Evolutionary conservation across 2,888 invertebrate species (phyloP).

Genomic region (Nectonema munidae): DNA sequence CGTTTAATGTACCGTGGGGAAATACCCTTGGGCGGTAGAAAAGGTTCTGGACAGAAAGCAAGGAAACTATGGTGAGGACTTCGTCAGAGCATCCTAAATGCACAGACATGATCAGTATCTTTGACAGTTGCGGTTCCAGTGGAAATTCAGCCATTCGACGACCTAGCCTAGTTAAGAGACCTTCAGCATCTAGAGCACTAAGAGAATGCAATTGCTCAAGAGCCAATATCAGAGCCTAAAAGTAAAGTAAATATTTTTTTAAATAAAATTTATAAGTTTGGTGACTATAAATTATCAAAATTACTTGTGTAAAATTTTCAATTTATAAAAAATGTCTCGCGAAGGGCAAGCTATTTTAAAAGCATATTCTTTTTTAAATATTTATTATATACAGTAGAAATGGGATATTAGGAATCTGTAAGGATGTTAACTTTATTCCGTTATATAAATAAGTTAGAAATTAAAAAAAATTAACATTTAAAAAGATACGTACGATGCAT

Average conservation of each 20-base stretch:
- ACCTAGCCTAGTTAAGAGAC: constrained; percentile 30
- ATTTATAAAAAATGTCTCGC: too few species aligned
- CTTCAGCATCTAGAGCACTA: constrained; percentile 55
- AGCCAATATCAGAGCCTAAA: constrained; percentile 59
- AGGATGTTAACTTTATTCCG: too few species aligned
- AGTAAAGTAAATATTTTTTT: constrained; percentile 13
- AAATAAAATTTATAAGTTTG: too few species aligned
- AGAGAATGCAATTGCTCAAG: constrained; percentile 78
- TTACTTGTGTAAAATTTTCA: too few species aligned
- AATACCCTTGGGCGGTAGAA: constrained; percentile 39
- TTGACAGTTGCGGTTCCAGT: constrained; percentile 75
- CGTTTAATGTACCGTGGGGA: not conserved
- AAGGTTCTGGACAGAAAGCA: constrained; percentile 93
- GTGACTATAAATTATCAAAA: too few species aligned
- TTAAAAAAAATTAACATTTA: too few species aligned
- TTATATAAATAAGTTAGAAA: too few species aligned
- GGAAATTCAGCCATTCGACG: constrained; percentile 91
- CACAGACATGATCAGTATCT: constrained; percentile 96
- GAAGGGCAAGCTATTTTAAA: too few species aligned
- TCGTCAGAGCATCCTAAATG: constrained; percentile 87
- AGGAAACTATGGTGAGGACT: constrained; percentile 82
- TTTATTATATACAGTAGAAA: too few species aligned
- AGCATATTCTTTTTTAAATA: too few species aligned
- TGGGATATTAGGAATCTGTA: too few species aligned
- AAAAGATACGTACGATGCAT: too few species aligned